These are phyloP conservation scores for Nanorana parkeri DNA, from an alignment of 2,113 vertebrate genomes.

Conservation along the genomic window DNA sequence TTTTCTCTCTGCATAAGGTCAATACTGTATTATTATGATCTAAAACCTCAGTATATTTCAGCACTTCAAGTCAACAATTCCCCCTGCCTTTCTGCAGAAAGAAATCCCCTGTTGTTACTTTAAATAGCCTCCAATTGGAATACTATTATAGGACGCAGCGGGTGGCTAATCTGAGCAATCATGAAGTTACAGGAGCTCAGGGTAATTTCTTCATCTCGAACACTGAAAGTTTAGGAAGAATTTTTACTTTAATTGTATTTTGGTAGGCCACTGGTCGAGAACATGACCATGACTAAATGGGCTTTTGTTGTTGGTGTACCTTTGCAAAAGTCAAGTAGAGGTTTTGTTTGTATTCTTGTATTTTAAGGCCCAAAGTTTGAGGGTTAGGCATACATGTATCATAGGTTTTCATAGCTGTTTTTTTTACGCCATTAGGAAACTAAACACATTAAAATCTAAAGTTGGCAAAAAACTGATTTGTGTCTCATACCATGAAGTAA, in stretches of 20 bases:
- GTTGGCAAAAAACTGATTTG: not conserved
- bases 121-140: slow-evolving; percentile 43
- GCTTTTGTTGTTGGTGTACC: not conserved
- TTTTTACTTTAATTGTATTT: slow-evolving; percentile 20
- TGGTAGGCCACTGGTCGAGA: not conserved
- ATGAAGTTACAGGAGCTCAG: slow-evolving; percentile 20
- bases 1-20: too few species aligned
- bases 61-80: slow-evolving; percentile 6
- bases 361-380: too few species aligned
- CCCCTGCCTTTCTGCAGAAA: slow-evolving; percentile 15
- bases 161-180: slow-evolving; percentile 37
- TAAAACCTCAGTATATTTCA: slow-evolving; percentile 9
- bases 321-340: too few species aligned
- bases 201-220: slow-evolving; percentile 4
- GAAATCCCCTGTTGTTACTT: slow-evolving; percentile 3
- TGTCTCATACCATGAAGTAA: not conserved
- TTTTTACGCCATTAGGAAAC: too few species aligned
- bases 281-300: not conserved
- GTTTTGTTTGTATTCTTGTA: not conserved
- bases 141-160: slow-evolving; percentile 33
- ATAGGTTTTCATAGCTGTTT: too few species aligned
- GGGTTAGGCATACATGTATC: too few species aligned
- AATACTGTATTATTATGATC: not conserved
- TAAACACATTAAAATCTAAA: not conserved
- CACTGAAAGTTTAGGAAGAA: not conserved